These are phyloP conservation scores for Apamea anceps DNA, from an alignment of 2,888 invertebrate genomes.

Conservation along the genomic window DNA sequence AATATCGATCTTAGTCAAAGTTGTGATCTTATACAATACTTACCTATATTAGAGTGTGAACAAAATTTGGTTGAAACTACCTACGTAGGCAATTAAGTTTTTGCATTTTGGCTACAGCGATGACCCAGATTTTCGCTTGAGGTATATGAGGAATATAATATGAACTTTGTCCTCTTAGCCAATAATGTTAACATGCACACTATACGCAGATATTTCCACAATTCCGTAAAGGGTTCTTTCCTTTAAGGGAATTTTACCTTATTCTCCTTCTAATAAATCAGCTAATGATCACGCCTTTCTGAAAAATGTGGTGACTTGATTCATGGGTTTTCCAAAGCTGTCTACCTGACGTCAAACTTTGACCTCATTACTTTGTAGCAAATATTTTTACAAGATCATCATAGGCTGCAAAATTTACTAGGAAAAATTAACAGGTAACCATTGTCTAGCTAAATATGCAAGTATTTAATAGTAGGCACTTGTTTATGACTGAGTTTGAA, in stretches of 20 bases:
- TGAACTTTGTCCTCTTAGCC: conserved; percentile 1
- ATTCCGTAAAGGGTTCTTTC: background rate
- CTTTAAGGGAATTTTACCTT: conserved; percentile 5
- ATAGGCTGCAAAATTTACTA: background rate
- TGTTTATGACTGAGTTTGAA: conserved; percentile 22
- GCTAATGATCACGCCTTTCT: conserved; percentile 15
- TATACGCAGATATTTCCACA: background rate
- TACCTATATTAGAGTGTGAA: background rate
- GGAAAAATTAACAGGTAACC: conserved; percentile 17
- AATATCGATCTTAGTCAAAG: background rate
- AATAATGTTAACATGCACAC: background rate
- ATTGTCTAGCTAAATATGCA: conserved; percentile 17
- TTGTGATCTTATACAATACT: background rate
- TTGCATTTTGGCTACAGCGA: background rate
- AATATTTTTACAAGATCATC: conserved; percentile 17
- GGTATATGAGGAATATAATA: background rate
- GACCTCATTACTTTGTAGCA: conserved; percentile 17
- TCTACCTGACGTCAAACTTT: conserved; percentile 43
- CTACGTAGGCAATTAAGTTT: background rate
- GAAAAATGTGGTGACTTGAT: conserved; percentile 28
- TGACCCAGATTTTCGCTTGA: background rate
- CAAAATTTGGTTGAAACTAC: background rate
- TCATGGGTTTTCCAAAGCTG: conserved; percentile 29
- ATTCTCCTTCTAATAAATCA: conserved; percentile 18
- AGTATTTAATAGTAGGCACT: conserved; percentile 18